These are phyloP conservation scores for Babylonia areolata DNA, from an alignment of 1,140 invertebrate genomes.

Conservation along the genomic window DNA sequence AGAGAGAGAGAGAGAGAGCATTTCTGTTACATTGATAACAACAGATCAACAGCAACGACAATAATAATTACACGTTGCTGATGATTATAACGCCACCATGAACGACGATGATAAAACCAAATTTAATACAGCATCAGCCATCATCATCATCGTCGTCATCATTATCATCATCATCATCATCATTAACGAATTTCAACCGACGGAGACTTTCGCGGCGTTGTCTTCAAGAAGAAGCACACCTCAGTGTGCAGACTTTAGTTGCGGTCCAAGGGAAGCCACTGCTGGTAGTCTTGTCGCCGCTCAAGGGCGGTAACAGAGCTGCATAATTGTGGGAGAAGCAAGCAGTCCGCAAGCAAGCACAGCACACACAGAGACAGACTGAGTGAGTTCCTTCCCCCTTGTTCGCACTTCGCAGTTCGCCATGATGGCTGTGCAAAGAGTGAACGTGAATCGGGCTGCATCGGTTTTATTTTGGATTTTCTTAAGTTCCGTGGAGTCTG, in stretches of 20 bases:
- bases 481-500: not conserved
- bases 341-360: not conserved
- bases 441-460: not conserved
- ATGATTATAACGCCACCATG: too few relatives aligned
- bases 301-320: slow-evolving; percentile 27
- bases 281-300: not conserved
- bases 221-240: too few relatives aligned
- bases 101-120: too few relatives aligned
- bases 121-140: too few relatives aligned
- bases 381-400: too few relatives aligned
- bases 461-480: not conserved
- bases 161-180: not conserved
- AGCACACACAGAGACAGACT: not conserved
- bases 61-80: too few relatives aligned
- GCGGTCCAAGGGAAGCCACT: not conserved
- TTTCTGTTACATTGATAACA: too few relatives aligned
- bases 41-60: too few relatives aligned
- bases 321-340: not conserved
- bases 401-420: slow-evolving; percentile 23
- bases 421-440: slow-evolving; percentile 17
- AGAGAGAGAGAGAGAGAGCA: too few relatives aligned
- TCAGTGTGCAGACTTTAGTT: not conserved
- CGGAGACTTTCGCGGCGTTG: too few relatives aligned
- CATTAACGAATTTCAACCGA: too few relatives aligned
- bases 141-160: not conserved